These are phyloP conservation scores for Tenebrio molitor DNA, from an alignment of 1,140 invertebrate genomes.

Conservation along the genomic window DNA sequence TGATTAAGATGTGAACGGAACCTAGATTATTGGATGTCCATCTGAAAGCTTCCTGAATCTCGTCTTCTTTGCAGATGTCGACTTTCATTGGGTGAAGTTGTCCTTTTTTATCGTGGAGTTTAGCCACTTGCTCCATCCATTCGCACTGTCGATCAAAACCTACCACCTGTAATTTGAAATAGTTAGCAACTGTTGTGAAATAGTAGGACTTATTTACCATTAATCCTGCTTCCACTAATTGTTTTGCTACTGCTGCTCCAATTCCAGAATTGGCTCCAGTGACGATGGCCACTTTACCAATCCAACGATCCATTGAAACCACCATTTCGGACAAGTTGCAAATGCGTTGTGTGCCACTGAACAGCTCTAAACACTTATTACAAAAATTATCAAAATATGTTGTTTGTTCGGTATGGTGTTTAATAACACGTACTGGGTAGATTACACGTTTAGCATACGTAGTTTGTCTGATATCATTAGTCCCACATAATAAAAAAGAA, in stretches of 20 bases:
- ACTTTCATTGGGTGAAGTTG: conserved; percentile 70
- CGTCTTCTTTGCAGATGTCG: conserved; percentile 75
- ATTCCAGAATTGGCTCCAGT: too few species aligned
- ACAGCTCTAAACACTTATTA: too few species aligned
- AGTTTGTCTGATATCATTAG: too few species aligned
- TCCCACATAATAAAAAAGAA: too few species aligned
- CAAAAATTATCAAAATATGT: too few species aligned
- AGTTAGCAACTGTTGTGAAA: too few species aligned
- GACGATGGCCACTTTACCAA: too few species aligned
- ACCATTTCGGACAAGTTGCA: too few species aligned
- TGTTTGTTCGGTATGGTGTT: too few species aligned
- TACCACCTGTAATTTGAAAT: conserved; percentile 50
- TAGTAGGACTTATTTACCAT: not conserved
- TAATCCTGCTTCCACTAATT: not conserved
- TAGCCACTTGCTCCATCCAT: conserved; percentile 30
- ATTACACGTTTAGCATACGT: too few species aligned
- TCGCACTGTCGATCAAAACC: conserved; percentile 48
- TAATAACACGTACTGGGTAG: too few species aligned
- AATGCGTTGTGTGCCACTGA: too few species aligned
- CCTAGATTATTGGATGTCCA: conserved; percentile 73
- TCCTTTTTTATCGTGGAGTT: conserved; percentile 50
- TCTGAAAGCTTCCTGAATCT: conserved; percentile 76
- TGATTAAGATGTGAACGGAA: conserved; percentile 79
- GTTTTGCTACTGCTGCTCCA: not conserved
- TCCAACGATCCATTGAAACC: not conserved